Evolutionary conservation across 2,797 vertebrate species (phyloP).

Genomic region (Sebastes cheni): DNA sequence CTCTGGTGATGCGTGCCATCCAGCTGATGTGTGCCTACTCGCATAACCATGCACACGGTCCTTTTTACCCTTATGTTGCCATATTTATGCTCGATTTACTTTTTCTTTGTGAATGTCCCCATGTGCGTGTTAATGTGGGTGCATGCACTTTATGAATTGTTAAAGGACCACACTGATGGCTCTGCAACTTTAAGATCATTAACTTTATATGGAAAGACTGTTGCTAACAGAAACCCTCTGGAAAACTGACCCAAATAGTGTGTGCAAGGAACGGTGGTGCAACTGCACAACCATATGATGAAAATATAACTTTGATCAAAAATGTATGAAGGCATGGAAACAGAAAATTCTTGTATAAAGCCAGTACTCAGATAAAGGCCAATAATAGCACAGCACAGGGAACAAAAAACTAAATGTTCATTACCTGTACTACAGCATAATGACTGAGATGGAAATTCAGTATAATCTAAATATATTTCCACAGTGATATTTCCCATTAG

Average conservation of each 20-base stretch:
- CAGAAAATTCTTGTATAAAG: not conserved
- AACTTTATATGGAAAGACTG: not conserved
- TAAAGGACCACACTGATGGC: not conserved
- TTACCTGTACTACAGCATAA: not conserved
- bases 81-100: not conserved
- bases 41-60: not conserved
- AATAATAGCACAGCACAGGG: not conserved
- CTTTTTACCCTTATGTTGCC: not conserved
- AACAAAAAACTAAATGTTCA: not conserved
- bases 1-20: not conserved
- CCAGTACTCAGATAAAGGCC: not conserved
- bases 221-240: not conserved
- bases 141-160: not conserved
- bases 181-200: not conserved
- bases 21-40: not conserved
- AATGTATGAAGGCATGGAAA: not conserved
- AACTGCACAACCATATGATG: not conserved
- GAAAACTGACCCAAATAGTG: not conserved
- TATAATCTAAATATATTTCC: not conserved
- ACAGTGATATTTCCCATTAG: not conserved
- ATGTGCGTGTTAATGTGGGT: not conserved
- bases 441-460: not conserved
- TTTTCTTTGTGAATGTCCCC: not conserved
- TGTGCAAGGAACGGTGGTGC: not conserved
- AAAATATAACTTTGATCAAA: not conserved